Evolutionary conservation across 2,113 vertebrate species (phyloP).

Genomic region (Pangasianodon gigas): DNA sequence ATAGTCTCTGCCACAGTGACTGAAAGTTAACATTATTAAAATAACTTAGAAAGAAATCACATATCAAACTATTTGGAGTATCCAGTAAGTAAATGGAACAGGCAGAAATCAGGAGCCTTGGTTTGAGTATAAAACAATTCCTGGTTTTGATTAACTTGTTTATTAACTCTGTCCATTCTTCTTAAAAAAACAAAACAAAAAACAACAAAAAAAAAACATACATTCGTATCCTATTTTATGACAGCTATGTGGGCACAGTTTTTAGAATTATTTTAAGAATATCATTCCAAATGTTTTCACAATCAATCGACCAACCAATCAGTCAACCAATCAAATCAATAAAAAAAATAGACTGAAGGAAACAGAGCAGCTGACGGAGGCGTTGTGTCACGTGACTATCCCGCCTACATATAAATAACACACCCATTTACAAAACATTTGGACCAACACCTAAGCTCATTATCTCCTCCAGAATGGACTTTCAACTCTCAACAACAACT

Average conservation of each 20-base stretch:
- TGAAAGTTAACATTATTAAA: not conserved
- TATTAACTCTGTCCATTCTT: not conserved
- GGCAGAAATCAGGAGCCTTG: no score
- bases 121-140: not conserved
- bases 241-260: not conserved
- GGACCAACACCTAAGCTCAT: not conserved
- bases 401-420: not conserved
- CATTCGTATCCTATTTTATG: not conserved
- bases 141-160: not conserved
- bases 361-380: not conserved
- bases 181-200: no score
- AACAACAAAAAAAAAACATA: not conserved
- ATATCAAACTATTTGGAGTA: not conserved
- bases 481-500: not conserved
- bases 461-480: not conserved
- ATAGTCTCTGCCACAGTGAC: not conserved
- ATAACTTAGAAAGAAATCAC: not conserved
- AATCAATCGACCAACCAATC: not conserved
- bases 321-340: no score
- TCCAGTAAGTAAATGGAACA: no score
- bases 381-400: conserved; percentile 50
- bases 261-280: not conserved
- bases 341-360: conserved; percentile 20
- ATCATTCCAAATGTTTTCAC: not conserved
- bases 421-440: not conserved